Conservation (phyloP, 1,140 invertebrate species). For the Leptopilina boulardi region DNA sequence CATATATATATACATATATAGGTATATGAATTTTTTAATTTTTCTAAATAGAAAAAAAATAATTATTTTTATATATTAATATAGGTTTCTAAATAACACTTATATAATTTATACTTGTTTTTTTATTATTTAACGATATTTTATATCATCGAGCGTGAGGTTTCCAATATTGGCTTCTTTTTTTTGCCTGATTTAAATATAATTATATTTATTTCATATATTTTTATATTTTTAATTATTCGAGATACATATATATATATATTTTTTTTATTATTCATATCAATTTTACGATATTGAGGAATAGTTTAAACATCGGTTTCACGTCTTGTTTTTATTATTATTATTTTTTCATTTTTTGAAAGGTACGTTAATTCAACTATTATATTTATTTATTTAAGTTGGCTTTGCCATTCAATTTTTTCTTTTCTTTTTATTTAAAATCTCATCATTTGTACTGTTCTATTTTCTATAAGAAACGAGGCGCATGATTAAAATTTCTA, state of each 20-base stretch:
- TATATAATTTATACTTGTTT: too few relatives aligned
- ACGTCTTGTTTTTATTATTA: background rate
- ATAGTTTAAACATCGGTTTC: conserved; percentile 25
- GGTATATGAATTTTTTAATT: too few relatives aligned
- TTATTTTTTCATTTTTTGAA: conserved; percentile 39
- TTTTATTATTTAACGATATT: too few relatives aligned
- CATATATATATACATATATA: too few relatives aligned
- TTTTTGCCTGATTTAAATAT: background rate
- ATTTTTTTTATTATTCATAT: conserved; percentile 26
- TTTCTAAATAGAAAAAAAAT: too few relatives aligned
- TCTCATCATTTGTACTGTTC: conserved; percentile 61
- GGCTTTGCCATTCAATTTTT: conserved; percentile 48
- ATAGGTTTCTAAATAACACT: too few relatives aligned
- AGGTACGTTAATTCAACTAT: conserved; percentile 53
- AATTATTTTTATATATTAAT: too few relatives aligned
- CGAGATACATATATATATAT: background rate
- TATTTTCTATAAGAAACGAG: conserved; percentile 51
- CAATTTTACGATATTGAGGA: conserved; percentile 55
- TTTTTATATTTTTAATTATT: background rate
- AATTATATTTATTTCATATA: background rate
- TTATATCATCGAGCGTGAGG: too few relatives aligned
- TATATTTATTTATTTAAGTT: conserved; percentile 47
- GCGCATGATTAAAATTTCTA: too few relatives aligned
- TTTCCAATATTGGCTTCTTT: too few relatives aligned
- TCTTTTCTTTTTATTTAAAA: conserved; percentile 44